Base-by-base conservation (phyloP, 2,888 invertebrate genomes). In the Habrosyne pyritoides region DNA sequence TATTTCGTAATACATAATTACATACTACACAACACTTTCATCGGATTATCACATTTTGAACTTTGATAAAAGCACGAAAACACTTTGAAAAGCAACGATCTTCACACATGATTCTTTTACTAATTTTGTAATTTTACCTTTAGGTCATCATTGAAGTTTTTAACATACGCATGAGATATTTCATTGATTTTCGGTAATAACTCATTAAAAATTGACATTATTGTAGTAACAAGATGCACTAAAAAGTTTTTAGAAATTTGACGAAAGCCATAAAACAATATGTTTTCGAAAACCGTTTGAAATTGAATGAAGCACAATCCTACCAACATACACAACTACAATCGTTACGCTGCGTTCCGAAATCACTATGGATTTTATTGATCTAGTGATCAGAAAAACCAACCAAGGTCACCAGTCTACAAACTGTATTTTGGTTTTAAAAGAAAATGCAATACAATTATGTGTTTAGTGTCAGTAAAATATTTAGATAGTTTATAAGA, bases 211-310 rank as follows among this genome's bases (percentile, higher is more conserved):
- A 89, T 81, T 61, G 91, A 89, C 91, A 92, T 92, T 74, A 71
- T 87, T 88, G 60, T 53, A 59, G 61, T 59, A 64, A 71, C 80
- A 78, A 77, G 74, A 74, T 71, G 61, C 71, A 79, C 77, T 69
- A 64, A 69, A 81, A 81, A 75, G 75, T 83, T 80, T 74, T 66
- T 61, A 71, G 28, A 50, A 77, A 75, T 79, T 82, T 83, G 78
- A 79, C 81, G 86, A 79, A 81, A 83, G 83, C 83, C 84, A 77
- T 84, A 75, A 74, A 87, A 86, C 80, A 71, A 79, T 42, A 73
- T 74, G 74, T 69, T 77, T 81, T 73, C 50, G 75, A 89, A 90
- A 91, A 90, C 92, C 89, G 91, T 91, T 92, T 91, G 84, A 90
- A 87, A 86, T 89, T 87, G 81, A 83, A 87, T 81, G 77, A 62